These are phyloP conservation scores for Dichetophora obliterata DNA, from an alignment of 2,888 invertebrate genomes.

Conservation along the genomic window DNA sequence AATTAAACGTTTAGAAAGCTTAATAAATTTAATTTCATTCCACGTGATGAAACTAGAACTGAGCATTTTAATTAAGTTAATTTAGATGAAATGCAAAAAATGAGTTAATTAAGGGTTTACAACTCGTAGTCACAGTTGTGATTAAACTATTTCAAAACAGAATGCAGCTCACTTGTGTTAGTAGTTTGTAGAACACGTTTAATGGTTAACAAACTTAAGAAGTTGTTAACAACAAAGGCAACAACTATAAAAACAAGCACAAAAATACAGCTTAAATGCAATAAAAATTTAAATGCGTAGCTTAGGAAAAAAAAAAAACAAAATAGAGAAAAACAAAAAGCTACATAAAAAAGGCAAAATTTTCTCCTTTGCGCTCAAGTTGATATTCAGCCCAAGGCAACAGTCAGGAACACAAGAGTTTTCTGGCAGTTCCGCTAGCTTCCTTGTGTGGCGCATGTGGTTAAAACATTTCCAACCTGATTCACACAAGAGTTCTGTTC, in stretches of 20 bases:
- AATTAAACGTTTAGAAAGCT: background rate
- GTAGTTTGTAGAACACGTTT: too few relatives aligned
- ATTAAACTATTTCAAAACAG: too few relatives aligned
- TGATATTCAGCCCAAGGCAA: slow-evolving; percentile 37
- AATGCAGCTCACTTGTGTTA: too few relatives aligned
- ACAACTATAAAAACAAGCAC: background rate
- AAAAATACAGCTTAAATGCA: slow-evolving; percentile 10
- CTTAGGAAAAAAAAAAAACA: background rate
- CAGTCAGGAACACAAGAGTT: slow-evolving; percentile 3
- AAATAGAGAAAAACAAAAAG: slow-evolving; percentile 6
- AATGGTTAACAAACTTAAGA: too few relatives aligned
- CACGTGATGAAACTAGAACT: too few relatives aligned
- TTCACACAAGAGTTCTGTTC: slow-evolving; percentile 18
- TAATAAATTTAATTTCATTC: too few relatives aligned
- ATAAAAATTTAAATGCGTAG: slow-evolving; percentile 33
- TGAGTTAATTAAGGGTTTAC: too few relatives aligned
- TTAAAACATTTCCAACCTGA: slow-evolving; percentile 35
- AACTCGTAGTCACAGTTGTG: too few relatives aligned
- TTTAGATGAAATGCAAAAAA: too few relatives aligned
- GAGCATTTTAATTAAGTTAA: too few relatives aligned
- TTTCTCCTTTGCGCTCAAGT: background rate
- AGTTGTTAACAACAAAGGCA: background rate
- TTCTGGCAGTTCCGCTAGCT: background rate
- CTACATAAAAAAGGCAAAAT: background rate
- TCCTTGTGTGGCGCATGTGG: slow-evolving; percentile 14